Base-by-base conservation (phyloP, 2,797 vertebrate species). In the Enteromius thamalakanensis region DNA sequence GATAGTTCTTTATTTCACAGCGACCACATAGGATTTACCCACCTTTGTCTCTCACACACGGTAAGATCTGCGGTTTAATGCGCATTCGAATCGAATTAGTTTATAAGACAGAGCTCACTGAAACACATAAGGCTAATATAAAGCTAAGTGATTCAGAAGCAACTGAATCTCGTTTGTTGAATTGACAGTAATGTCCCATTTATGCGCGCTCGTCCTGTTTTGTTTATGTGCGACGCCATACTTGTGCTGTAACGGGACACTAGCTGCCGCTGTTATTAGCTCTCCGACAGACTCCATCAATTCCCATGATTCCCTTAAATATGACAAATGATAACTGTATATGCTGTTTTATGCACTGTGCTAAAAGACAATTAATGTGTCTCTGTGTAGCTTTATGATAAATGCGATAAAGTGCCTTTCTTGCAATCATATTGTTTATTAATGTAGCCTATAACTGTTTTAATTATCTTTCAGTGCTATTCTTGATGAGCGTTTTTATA, bases 231-330 rank as follows among this genome's bases (percentile, higher is more conserved):
- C 23, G 29, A 29, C 75, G 75, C 55, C 37, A 45, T 51, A 29
- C 51, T 67, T 29, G 45, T 65, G 76, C 60, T 34, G 76, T 51
- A 51, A 79, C 62, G 45, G 76, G 37, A 77, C 76, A 77, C 23
- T 40, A 40, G 40, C 40, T 64, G 23, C 15, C 40, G 21, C 49
- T 55, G 9, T 32, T 3, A n/a, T 17, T 23, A 76, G 29, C 32
- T 21, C 32, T 75, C 12, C 8, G 26, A 72, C 26, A 71, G 45
- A 19, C 7, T 72, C 9, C 26, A 72, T 21, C 19, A 51, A 37
- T 55, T 23, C 4, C 45, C 45, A 58, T n/a, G 7, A 34, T 4
- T 3, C 12, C 51, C 17, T 40, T 58, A 58, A 15, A 55, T n/a
- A n/a, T 40, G 32, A 17, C 5, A n/a, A 55, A 40, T 23, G 3